Conservation (phyloP, 2,113 vertebrate genomes). For the Leucosticte australis region DNA sequence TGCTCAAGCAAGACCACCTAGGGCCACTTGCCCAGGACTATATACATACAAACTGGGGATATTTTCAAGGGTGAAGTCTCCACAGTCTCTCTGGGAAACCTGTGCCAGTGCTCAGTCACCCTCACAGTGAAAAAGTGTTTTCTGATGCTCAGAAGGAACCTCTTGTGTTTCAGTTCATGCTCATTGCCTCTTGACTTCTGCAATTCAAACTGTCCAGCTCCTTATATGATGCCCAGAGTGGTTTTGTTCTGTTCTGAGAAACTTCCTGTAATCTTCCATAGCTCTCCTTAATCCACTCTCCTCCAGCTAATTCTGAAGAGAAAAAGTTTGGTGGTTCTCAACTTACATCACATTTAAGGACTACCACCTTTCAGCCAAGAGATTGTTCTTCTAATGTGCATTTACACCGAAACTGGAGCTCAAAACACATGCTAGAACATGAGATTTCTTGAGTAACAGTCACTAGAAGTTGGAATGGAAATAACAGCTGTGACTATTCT, state of each 20-base stretch:
- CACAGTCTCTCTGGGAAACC: neutral
- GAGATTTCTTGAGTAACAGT: neutral
- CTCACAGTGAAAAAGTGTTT: neutral
- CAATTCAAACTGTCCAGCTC: neutral
- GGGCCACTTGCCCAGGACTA: neutral
- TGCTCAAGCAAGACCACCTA: neutral
- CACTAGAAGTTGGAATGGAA: neutral
- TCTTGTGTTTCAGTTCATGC: neutral
- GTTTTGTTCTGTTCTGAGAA: neutral
- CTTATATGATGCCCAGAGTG: neutral
- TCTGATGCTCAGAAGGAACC: neutral
- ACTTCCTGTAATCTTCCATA: neutral
- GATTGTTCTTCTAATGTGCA: neutral
- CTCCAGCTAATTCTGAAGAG: neutral
- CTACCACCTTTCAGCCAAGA: neutral
- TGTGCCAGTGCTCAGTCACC: neutral
- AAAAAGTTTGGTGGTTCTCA: neutral
- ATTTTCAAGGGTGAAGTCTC: neutral
- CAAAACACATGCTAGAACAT: neutral
- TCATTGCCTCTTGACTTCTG: neutral
- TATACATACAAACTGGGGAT: neutral
- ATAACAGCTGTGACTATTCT: neutral
- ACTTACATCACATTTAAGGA: neutral
- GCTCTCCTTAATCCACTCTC: neutral
- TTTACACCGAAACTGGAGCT: neutral